Base-by-base conservation (phyloP, 2,113 vertebrate genomes). In the Maccullochella peelii region DNA sequence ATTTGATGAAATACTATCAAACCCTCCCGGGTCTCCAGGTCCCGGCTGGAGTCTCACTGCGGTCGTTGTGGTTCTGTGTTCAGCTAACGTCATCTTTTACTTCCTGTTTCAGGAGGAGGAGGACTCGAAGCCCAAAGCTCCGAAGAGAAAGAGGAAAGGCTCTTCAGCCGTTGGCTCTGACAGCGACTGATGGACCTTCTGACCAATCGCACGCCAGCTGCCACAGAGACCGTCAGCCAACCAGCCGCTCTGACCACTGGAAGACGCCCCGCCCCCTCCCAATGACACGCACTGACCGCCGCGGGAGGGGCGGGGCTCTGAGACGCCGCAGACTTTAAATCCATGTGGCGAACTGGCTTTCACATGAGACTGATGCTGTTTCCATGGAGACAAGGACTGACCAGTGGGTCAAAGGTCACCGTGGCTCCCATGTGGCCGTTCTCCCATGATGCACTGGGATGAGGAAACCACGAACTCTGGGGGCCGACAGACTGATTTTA, bases 121-220 rank as follows among this genome's bases (percentile, higher is more conserved):
- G 77, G 97, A 98, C 91, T 96, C 97, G 4, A 99, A 98, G 73
- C 98, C 98, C 47, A 99, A 99, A 91, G 96, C 97, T 1, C 94
- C 96, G 11, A 99, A 99, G 83, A 93, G 97, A 91, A 99, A 99
- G 93, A 93, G 97, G 91, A 99, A 98, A 92, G 96, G 97, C 8
- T 98, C 97, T 0, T 97, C 97, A 0, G 97, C 97, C 0, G 97
- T 98, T 38, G 97, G 97, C 68, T 98, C 97, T 0, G 98, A 98
- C 95, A 99, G 98, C 86, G 98, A 99, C 96, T 99, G 96, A 98
- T 40, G 52, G 69, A 67, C 61, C 20, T 16, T 77, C 33, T 38
- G 30, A 86, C 90, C 88, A 80, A 81, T 83, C 83, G 57, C 18
- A 80, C n/a, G 54, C 83, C 80, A 80, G 83, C 88, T 82, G 75